Percentiles rank a stretch among this genome's conserved stretches.
Conservation (phyloP, 2,113 vertebrate species). For the Phyllostomus discolor region DNA sequence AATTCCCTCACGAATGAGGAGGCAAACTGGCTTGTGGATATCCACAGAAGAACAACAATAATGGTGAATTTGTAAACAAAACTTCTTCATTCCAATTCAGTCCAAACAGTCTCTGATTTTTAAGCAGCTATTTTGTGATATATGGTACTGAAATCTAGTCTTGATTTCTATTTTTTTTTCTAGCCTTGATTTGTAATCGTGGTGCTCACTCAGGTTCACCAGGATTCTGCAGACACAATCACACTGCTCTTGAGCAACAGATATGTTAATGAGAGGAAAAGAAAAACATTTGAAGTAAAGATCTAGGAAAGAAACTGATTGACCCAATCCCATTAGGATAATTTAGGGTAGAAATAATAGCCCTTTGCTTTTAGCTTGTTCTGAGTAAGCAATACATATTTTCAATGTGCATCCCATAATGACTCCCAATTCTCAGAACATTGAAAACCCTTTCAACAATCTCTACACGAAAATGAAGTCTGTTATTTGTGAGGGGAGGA, state of each 20-base stretch:
- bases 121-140: background rate
- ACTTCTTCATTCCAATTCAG: background rate
- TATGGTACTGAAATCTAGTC: background rate
- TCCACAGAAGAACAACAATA: background rate
- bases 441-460: constrained; percentile 34
- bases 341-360: constrained; percentile 44
- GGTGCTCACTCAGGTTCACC: background rate
- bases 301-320: constrained; percentile 18
- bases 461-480: background rate
- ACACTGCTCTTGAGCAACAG: background rate
- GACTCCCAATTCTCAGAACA: constrained; percentile 46
- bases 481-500: background rate
- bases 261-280: constrained; percentile 28
- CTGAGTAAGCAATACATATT: constrained; percentile 27
- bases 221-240: background rate
- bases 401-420: constrained; percentile 8
- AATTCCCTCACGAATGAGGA: background rate
- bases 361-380: constrained; percentile 35
- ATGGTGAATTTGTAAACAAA: background rate
- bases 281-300: constrained; percentile 20
- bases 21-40: background rate
- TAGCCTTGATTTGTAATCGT: background rate
- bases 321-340: constrained; percentile 35
- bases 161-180: background rate
- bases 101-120: background rate